Evolutionary conservation across 2,888 invertebrate species (phyloP).

Genomic region (Agrochola lychnidis): DNA sequence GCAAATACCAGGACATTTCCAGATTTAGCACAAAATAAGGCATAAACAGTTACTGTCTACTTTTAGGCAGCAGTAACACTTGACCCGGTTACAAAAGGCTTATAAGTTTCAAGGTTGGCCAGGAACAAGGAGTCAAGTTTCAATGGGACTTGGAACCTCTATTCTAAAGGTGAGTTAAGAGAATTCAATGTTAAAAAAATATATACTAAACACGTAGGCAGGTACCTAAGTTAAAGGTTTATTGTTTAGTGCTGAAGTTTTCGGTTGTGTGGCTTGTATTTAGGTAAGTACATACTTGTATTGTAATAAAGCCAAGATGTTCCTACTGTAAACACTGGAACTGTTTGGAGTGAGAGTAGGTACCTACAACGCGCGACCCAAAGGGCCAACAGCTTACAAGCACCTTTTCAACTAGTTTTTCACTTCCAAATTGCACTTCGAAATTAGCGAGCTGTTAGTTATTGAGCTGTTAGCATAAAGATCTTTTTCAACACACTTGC

Average conservation of each 20-base stretch:
- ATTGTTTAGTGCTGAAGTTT: neutral
- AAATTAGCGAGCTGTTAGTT: too few species aligned
- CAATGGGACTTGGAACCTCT: slow-evolving; percentile 30
- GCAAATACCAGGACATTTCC: slow-evolving; percentile 28
- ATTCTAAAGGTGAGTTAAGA: slow-evolving; percentile 22
- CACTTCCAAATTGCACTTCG: neutral
- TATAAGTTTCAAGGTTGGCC: slow-evolving; percentile 57
- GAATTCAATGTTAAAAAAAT: slow-evolving; percentile 17
- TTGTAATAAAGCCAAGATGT: neutral
- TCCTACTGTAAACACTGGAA: neutral
- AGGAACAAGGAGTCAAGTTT: slow-evolving; percentile 50
- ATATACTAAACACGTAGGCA: neutral
- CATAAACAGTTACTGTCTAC: slow-evolving; percentile 14
- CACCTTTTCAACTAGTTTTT: neutral
- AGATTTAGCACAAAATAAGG: slow-evolving; percentile 40
- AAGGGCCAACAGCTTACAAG: neutral
- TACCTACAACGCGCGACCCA: too few species aligned
- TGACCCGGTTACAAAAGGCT: slow-evolving; percentile 60
- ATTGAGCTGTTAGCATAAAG: neutral
- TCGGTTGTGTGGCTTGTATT: neutral
- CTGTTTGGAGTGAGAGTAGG: neutral
- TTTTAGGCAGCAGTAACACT: slow-evolving; percentile 37
- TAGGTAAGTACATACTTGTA: neutral
- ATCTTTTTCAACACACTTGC: neutral
- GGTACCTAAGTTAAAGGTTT: neutral